Percentiles rank a stretch among this genome's conserved stretches.
phyloP scores from a whole-genome alignment of 2,888 invertebrate genomes.

The Drosophila pseudotakahashii region DNA sequence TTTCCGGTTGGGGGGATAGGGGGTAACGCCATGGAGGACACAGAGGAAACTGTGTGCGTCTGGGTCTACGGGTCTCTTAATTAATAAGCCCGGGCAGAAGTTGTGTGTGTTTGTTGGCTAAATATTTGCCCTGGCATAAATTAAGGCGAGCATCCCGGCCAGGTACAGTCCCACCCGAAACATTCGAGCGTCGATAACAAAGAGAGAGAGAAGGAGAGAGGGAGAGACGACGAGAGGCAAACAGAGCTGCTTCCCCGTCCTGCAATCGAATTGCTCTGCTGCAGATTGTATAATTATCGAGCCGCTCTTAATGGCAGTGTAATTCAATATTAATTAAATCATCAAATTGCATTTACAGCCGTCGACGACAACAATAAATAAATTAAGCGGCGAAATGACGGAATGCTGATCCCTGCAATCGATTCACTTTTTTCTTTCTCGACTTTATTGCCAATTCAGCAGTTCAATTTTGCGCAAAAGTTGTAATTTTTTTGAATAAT shows the following conservation, averaged over 20 bases:
- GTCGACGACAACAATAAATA: slow-evolving; percentile 66
- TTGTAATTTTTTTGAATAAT: slow-evolving; percentile 22
- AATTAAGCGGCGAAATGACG: slow-evolving; percentile 61
- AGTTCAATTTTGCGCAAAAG: slow-evolving; percentile 52
- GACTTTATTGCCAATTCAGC: slow-evolving; percentile 67
- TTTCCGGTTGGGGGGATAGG: slow-evolving; percentile 36
- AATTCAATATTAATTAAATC: slow-evolving; percentile 77
- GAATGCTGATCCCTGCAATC: slow-evolving; percentile 70
- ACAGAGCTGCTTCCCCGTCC: slow-evolving; percentile 13
- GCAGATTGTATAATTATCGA: slow-evolving; percentile 67
- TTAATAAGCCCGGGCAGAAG: slow-evolving; percentile 65
- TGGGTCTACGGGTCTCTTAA: slow-evolving; percentile 59
- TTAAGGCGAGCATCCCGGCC: slow-evolving; percentile 40
- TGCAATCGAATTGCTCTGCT: slow-evolving; percentile 48
- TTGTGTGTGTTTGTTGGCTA: slow-evolving; percentile 62
- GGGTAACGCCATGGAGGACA: slow-evolving; percentile 4
- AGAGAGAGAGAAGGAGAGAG: neutral
- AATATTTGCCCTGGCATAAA: slow-evolving; percentile 73
- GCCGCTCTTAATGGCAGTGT: slow-evolving; percentile 49
- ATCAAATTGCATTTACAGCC: slow-evolving; percentile 68
- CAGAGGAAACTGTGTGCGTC: slow-evolving; percentile 7
- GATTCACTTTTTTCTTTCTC: slow-evolving; percentile 47
- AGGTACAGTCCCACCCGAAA: slow-evolving; percentile 49
- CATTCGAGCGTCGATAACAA: slow-evolving; percentile 21
- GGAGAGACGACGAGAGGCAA: slow-evolving; percentile 8